phyloP scores from a whole-genome alignment of 2,113 vertebrate species.

The Pangasianodon hypophthalmus region DNA sequence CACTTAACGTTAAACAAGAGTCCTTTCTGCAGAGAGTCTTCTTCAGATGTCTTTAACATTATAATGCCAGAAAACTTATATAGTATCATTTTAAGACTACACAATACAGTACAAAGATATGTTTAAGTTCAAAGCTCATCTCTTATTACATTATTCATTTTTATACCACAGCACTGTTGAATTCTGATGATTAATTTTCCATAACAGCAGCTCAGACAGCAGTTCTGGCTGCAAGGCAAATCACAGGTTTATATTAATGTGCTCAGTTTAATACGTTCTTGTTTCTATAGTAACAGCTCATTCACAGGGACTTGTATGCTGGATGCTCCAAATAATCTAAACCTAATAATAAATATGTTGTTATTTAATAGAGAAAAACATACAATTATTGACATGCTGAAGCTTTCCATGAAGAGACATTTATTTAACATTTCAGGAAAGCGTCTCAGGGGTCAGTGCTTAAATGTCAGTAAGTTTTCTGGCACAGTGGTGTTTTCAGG shows the following conservation, averaged over 20 bases:
- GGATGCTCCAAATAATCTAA: not conserved
- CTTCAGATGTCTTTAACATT: no score
- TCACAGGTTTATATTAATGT: conserved; percentile 10
- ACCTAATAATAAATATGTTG: not conserved
- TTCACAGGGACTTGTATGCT: not conserved
- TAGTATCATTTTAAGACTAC: not conserved
- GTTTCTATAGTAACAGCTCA: conserved; percentile 12
- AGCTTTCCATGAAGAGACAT: not conserved
- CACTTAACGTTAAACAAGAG: not conserved
- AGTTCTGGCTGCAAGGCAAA: conserved; percentile 1
- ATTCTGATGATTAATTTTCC: not conserved
- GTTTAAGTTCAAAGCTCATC: not conserved
- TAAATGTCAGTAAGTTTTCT: not conserved
- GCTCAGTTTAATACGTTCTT: not conserved
- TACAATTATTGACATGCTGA: not conserved
- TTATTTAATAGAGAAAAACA: not conserved
- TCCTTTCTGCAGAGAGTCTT: not conserved
- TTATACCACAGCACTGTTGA: not conserved
- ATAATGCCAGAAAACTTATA: not conserved
- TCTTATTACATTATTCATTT: not conserved
- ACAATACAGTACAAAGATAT: not conserved
- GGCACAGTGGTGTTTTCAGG: not conserved
- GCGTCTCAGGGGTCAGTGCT: not conserved
- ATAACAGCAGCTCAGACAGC: not conserved
- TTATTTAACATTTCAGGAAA: not conserved